phyloP scores from a whole-genome alignment of 2,888 invertebrate species.

The Plebejus melissa region DNA sequence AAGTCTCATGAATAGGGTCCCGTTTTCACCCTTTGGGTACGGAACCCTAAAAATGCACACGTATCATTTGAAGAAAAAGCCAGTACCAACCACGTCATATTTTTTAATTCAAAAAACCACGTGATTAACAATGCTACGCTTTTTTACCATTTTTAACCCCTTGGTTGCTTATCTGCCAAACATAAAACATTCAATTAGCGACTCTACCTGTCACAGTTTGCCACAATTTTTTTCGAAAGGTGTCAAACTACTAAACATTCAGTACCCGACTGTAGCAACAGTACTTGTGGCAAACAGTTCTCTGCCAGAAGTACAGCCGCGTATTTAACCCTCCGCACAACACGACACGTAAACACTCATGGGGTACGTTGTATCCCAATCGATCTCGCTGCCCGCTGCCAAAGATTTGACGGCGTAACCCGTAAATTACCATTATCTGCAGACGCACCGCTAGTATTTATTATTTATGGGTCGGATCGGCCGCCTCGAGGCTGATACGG shows the following conservation, averaged over 20 bases:
- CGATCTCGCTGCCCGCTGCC: slow-evolving; percentile 62
- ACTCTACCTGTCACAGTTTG: too few relatives aligned
- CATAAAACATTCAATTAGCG: too few relatives aligned
- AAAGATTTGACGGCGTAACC: slow-evolving; percentile 69
- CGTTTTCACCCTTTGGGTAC: too few relatives aligned
- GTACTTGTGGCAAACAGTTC: neutral
- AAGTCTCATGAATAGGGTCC: too few relatives aligned
- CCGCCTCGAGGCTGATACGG: slow-evolving; percentile 61
- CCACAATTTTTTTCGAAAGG: too few relatives aligned
- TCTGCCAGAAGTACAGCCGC: neutral
- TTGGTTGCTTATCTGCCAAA: too few relatives aligned
- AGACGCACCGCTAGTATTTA: slow-evolving; percentile 76
- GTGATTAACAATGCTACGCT: too few relatives aligned
- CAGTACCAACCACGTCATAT: too few relatives aligned
- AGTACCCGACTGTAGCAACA: neutral
- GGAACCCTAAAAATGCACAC: too few relatives aligned
- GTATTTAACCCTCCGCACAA: neutral
- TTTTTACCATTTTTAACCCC: too few relatives aligned
- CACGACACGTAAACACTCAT: neutral
- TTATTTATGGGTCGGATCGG: slow-evolving; percentile 77
- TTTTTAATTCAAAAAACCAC: too few relatives aligned
- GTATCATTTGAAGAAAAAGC: too few relatives aligned
- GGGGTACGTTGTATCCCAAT: slow-evolving; percentile 45
- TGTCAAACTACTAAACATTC: neutral
- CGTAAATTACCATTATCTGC: slow-evolving; percentile 79